Conservation (phyloP, 2,113 vertebrate species). For the Gnathonemus echidnorhynchus region DNA sequence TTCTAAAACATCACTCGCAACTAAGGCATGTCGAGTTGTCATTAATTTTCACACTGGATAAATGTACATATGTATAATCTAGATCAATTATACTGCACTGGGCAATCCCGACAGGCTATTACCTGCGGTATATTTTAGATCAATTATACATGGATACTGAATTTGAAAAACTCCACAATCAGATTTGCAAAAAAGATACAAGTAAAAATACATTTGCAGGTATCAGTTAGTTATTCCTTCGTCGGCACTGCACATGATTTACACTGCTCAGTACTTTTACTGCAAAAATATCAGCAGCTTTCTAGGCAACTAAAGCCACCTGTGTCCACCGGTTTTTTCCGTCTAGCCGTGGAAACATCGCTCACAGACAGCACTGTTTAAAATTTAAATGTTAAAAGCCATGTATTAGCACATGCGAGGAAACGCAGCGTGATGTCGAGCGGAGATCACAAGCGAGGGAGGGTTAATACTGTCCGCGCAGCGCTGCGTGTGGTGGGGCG, state of each 20-base stretch:
- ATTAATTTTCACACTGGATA: not conserved
- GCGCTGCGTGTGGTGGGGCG: not conserved
- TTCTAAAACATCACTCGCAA: not conserved
- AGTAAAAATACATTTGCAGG: not conserved
- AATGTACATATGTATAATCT: not conserved
- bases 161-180: not conserved
- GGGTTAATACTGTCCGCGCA: not conserved
- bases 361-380: not conserved
- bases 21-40: not conserved
- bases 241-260: not conserved
- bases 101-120: not conserved
- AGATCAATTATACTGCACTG: not conserved
- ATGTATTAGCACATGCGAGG: not conserved
- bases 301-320: not conserved
- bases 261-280: not conserved
- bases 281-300: not conserved
- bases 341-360: not conserved
- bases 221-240: not conserved
- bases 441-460: not conserved
- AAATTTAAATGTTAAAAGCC: not conserved
- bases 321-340: not conserved
- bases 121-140: not conserved
- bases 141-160: not conserved
- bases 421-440: not conserved
- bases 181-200: not conserved